Evolutionary conservation across 2,113 vertebrate species (phyloP).

Genomic region (Saguinus imperator): DNA sequence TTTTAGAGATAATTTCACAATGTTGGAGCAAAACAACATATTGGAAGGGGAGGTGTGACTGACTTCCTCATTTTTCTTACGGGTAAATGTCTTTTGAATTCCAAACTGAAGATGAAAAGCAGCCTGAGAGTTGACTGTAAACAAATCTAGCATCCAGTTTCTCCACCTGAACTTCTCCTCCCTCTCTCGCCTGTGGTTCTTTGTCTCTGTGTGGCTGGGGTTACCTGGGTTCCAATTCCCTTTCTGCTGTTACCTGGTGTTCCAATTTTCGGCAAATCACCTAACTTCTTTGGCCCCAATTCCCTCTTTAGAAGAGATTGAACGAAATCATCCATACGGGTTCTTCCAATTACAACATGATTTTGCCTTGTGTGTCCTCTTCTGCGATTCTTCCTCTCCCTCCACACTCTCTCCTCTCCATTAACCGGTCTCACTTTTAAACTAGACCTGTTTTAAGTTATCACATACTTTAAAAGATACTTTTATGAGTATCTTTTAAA

Average conservation of each 20-base stretch:
- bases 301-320: background rate
- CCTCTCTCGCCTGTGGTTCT: background rate
- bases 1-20: background rate
- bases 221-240: background rate
- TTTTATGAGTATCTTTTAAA: conserved; percentile 35
- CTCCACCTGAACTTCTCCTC: background rate
- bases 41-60: background rate
- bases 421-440: background rate
- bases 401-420: background rate
- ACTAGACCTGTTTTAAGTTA: background rate
- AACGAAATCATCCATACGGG: background rate
- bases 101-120: too few species aligned
- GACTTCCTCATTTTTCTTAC: too few species aligned
- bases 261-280: background rate
- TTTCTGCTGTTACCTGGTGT: background rate
- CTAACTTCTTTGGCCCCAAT: background rate
- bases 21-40: background rate
- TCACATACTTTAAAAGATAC: background rate
- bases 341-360: background rate
- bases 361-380: background rate
- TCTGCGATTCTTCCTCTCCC: background rate
- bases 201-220: background rate
- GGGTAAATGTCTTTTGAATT: too few species aligned
- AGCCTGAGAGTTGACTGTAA: background rate
- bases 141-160: fast-evolving